Evolutionary conservation across 2,113 vertebrate genomes (phyloP).

Genomic region (Anser brachyrhynchus): DNA sequence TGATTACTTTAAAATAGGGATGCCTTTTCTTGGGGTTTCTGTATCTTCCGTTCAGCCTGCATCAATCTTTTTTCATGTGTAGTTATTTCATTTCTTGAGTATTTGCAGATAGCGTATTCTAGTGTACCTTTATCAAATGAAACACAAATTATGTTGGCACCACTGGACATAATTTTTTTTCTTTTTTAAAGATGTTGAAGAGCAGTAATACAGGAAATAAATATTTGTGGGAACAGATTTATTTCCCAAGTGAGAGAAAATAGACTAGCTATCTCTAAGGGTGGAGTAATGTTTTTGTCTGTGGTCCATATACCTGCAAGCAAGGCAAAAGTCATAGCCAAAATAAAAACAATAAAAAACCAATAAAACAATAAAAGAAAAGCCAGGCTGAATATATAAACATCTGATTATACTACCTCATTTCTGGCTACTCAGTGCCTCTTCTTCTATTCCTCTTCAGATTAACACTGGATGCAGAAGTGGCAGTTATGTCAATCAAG

Average conservation of each 20-base stretch:
- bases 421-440: not conserved
- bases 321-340: not conserved
- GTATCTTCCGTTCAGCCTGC: not conserved
- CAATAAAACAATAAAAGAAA: not conserved
- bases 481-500: accelerated
- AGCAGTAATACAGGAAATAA: slow-evolving; percentile 3
- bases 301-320: not conserved
- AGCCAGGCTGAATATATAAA: not conserved
- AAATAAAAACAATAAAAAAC: not conserved
- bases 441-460: not conserved
- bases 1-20: not conserved
- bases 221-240: not conserved
- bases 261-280: not conserved
- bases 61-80: not conserved
- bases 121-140: not conserved
- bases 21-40: not conserved
- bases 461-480: not conserved
- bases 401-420: not conserved
- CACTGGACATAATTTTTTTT: slow-evolving; percentile 5
- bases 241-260: slow-evolving; percentile 1
- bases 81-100: not conserved
- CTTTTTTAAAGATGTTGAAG: slow-evolving; percentile 22
- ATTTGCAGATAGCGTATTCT: not conserved
- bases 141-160: not conserved
- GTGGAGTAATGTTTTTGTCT: not conserved